A percentile compares a stretch with the other conserved stretches of the same genome.
Conservation (phyloP, 1,140 invertebrate genomes). For the Rhizoglyphus robini region DNA sequence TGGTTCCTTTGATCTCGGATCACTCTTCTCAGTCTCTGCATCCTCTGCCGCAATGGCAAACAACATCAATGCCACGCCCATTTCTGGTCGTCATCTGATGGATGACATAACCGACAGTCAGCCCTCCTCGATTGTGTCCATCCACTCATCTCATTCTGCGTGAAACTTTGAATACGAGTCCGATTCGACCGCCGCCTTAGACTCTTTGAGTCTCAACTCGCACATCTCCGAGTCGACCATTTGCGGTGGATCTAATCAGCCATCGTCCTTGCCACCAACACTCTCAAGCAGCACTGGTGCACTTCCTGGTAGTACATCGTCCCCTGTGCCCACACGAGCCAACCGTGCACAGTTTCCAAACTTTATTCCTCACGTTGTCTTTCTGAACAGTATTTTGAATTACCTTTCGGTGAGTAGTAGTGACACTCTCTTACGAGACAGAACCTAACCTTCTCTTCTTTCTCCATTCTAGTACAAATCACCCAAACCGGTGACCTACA, state of each 20-base stretch:
- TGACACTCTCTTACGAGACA: not conserved
- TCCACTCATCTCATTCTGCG: not conserved
- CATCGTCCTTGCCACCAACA: not conserved
- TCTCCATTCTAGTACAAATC: not conserved
- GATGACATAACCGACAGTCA: too few relatives aligned
- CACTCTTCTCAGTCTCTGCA: not conserved
- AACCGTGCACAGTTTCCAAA: not conserved
- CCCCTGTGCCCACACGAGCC: not conserved
- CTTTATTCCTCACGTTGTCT: constrained; percentile 9
- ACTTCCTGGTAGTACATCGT: not conserved
- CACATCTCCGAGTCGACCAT: not conserved
- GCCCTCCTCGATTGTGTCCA: not conserved
- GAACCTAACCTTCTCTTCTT: not conserved
- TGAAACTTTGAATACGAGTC: not conserved
- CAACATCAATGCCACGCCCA: not conserved
- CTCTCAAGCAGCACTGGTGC: not conserved
- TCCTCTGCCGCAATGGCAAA: not conserved
- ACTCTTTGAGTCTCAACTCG: not conserved
- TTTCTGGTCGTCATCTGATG: not conserved
- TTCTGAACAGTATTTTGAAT: not conserved
- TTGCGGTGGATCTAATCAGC: not conserved
- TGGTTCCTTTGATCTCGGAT: not conserved
- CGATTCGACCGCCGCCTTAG: too few relatives aligned
- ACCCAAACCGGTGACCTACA: not conserved
- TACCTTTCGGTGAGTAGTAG: not conserved